phyloP scores from a whole-genome alignment of 2,113 vertebrate genomes.

The Emydura subglobosa region DNA sequence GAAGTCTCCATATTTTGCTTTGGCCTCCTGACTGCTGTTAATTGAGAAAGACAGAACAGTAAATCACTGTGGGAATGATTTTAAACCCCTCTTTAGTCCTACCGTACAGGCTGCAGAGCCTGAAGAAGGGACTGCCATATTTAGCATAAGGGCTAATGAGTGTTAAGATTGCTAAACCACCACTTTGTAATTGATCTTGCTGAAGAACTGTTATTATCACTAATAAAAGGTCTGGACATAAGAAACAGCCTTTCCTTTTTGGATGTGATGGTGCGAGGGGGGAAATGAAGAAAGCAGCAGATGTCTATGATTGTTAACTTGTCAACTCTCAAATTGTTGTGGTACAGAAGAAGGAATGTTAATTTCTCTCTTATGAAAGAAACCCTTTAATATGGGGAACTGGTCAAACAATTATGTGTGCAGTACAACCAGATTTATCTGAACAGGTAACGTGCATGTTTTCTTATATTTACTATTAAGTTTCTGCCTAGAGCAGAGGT shows the following conservation, averaged over 20 bases:
- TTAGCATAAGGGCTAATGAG: neutral
- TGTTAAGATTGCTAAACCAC: neutral
- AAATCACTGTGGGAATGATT: neutral
- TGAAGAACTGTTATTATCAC: slow-evolving; percentile 19
- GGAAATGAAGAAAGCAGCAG: slow-evolving; percentile 28
- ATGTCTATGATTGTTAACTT: slow-evolving; percentile 1
- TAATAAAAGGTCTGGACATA: slow-evolving; percentile 45
- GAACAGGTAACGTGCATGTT: neutral
- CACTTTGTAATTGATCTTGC: slow-evolving; percentile 45
- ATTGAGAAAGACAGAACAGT: neutral
- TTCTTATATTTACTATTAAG: neutral
- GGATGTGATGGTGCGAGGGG: neutral
- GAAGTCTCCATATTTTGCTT: neutral
- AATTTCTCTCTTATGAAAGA: slow-evolving; percentile 56
- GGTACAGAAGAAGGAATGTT: slow-evolving; percentile 50
- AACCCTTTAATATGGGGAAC: slow-evolving; percentile 4
- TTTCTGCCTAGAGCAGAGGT: neutral
- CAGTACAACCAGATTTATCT: slow-evolving; percentile 35
- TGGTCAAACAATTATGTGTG: neutral
- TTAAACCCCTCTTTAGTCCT: neutral
- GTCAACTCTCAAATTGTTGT: neutral
- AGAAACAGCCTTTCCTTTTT: neutral
- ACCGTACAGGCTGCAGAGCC: neutral
- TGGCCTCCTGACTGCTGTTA: neutral
- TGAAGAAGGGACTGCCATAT: neutral